Base-by-base conservation (phyloP, 1,140 invertebrate genomes). In the Bombus waltoni region DNA sequence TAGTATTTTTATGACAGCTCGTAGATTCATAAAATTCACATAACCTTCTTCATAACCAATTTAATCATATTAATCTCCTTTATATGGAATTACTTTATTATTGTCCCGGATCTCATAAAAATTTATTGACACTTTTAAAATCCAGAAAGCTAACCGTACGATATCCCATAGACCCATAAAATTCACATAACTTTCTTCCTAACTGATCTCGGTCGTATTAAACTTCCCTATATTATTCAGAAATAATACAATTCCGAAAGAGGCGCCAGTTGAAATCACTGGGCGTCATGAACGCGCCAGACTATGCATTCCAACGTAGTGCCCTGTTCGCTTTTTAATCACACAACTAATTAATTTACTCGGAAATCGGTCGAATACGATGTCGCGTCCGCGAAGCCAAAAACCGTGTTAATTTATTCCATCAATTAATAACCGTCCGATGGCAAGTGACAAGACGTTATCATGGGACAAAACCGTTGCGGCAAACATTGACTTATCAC, bases 401-500 rank as follows among this genome's bases (percentile, higher is more conserved):
- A 66, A 68, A 68, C 40, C 44, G 4, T 15, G 59, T n/a, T 79
- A 84, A 85, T 78, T 89, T 78, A 83, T 85, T 89, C 83, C 70
- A 35, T 32, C 71, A 35, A 89, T 88, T 89, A 89, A 89, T 77
- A 81, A 70, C 47, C 62, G 38, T 47, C 35, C 32, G 28, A 75
- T 44, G 66, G 25, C 25, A 77, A 5, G 81, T 44, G 66, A 40
- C 76, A 72, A 66, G 71, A 32, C 66, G 40, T 76, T 68, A 65
- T 38, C 76, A 40, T 2, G n/a, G 42, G 70, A 74, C 75, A 59
- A 71, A 79, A 79, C 62, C 44, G 44, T 28, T 38, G 42, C 66
- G 53, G 38, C 66, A 82, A 87, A 62, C 86, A 65, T 78, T 88
- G 87, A 89, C 88, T 89, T 89, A 88, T 89, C 87, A 68, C 81